Evolutionary conservation across 1,140 invertebrate genomes (phyloP).

Genomic region (Microplitis demolitor): DNA sequence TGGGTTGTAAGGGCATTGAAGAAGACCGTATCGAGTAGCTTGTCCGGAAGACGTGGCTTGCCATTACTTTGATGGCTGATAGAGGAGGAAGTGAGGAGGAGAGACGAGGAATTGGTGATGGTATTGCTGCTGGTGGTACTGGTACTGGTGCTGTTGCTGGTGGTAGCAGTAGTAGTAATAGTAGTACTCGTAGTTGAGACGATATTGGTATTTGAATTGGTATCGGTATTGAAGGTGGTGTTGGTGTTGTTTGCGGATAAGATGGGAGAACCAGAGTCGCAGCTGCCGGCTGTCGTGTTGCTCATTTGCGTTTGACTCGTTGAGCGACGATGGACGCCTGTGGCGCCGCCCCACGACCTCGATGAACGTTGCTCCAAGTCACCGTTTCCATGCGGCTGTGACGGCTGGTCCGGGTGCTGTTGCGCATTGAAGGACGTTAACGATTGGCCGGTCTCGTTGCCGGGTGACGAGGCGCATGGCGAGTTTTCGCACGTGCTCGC

Average conservation of each 20-base stretch:
- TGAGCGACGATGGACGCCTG: conserved; percentile 18
- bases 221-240: not conserved
- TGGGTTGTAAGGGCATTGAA: conserved; percentile 26
- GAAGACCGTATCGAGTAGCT: conserved; percentile 20
- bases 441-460: conserved; percentile 24
- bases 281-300: not conserved
- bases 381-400: conserved; percentile 17
- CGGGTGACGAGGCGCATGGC: conserved; percentile 20
- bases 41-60: conserved; percentile 2
- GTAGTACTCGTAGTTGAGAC: not conserved
- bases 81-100: not conserved
- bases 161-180: not conserved
- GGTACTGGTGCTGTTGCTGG: not conserved
- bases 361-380: conserved; percentile 6
- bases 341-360: conserved; percentile 14
- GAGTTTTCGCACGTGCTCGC: conserved; percentile 18
- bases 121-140: not conserved
- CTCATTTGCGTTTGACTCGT: conserved; percentile 25
- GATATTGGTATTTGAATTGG: no score
- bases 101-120: not conserved
- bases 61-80: not conserved
- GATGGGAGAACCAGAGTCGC: not conserved
- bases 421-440: not conserved
- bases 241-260: conserved; percentile 5
- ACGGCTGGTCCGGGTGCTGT: conserved; percentile 9